Evolutionary conservation across 2,888 invertebrate species (phyloP), one percentile per base, ranked within the genome.

Genomic region (Venustoraphidia nigricollis): DNA sequence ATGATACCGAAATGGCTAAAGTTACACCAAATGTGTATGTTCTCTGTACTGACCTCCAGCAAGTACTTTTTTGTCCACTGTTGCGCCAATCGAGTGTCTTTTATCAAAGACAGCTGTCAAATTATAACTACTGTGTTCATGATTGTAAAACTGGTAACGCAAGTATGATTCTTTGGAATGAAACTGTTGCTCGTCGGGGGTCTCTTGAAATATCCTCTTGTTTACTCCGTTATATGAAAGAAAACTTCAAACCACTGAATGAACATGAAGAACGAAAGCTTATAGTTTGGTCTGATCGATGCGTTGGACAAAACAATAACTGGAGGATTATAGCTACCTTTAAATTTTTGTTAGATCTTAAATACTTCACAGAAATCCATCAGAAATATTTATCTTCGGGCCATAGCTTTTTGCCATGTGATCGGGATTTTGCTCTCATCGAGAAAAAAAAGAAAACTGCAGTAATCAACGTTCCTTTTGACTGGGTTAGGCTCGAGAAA

Each of bases 271-370:
- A 45, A 36, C 42, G 55, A 36, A 55, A 48, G n/a, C 43, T 57
- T 17, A 47, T 51, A 36, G 35, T 56, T 41, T 57, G 54, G 55
- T 55, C 54, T 27, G 57, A 57, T 48, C 27, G 55, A 47, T 57
- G 54, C 47, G 48, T 52, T 13, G 55, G 53, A 9, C 56, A 57
- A 47, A 54, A 55, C 45, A 56, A 57, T 47, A 57, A 57, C 45
- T 53, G 51, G 52, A 27, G 6, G 5, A 27, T 27, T 3, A 6
- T 27, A 5, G 27, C 27, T 27, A 6, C 27, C 27, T 5, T 27
- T 27, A 27, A 17, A 17, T 17, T 17, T 27, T 27, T 27, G 6
- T 5, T 27, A 5, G 27, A 27, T 5, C 6, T 27, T 5, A 27
- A 46, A 41, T 55, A 55, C 44, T 56, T 57, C 46, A 50, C 53